A percentile compares a stretch with the other conserved stretches of the same genome.
These are phyloP conservation scores for Adela reaumurella DNA, from an alignment of 2,888 invertebrate species.

Conservation along the genomic window DNA sequence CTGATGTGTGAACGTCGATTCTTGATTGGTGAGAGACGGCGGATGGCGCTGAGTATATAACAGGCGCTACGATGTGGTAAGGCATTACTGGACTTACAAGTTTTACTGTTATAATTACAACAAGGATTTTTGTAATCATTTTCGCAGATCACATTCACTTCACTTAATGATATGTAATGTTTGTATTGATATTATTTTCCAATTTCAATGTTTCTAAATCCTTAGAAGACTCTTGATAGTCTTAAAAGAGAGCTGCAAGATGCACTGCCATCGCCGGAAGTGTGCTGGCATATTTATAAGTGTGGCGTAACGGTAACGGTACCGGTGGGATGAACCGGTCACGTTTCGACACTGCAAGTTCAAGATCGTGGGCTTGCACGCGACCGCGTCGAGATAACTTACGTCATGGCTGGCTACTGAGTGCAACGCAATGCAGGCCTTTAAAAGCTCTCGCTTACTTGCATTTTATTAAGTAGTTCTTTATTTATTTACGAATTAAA, in stretches of 20 bases:
- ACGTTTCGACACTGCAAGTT: background rate
- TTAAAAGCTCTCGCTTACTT: background rate
- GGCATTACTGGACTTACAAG: background rate
- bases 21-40: slow-evolving; percentile 56
- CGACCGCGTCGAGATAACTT: background rate
- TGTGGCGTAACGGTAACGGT: background rate
- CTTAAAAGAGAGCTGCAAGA: too few species aligned
- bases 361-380: background rate
- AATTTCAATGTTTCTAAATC: too few species aligned
- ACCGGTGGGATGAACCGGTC: background rate
- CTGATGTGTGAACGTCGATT: slow-evolving; percentile 40
- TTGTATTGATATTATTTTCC: too few species aligned
- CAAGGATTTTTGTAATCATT: background rate
- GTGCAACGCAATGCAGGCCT: background rate
- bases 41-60: slow-evolving; percentile 45
- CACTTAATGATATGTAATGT: background rate
- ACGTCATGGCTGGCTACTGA: background rate
- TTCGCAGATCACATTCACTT: background rate
- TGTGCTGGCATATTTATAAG: background rate
- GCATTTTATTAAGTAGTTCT: too few species aligned
- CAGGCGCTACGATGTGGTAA: slow-evolving; percentile 16
- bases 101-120: background rate
- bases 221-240: too few species aligned
- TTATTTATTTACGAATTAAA: too few species aligned
- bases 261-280: too few species aligned